Conservation (phyloP, 1,140 invertebrate genomes). For the Papilio aristodemus region DNA sequence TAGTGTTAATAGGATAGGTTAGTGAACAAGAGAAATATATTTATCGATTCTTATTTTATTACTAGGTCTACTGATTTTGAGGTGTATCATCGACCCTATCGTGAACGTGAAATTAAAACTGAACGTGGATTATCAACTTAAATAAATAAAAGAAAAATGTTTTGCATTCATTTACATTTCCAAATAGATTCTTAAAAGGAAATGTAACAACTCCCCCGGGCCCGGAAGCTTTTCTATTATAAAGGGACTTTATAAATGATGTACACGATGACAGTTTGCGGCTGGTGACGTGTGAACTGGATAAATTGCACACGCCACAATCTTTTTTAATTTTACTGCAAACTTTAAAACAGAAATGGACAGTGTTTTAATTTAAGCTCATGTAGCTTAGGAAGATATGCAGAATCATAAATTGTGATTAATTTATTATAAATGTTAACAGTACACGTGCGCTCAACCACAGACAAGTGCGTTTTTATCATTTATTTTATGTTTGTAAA, state of each 20-base stretch:
- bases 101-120: neutral
- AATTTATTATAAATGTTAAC: too few relatives aligned
- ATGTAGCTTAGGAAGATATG: neutral
- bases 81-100: too few relatives aligned
- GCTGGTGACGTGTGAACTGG: slow-evolving; percentile 16
- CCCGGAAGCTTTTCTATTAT: slow-evolving; percentile 25
- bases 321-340: slow-evolving; percentile 17
- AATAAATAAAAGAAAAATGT: slow-evolving; percentile 12
- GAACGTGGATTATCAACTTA: neutral
- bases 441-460: too few relatives aligned
- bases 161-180: slow-evolving; percentile 27
- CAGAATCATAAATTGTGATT: too few relatives aligned
- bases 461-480: too few relatives aligned
- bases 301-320: slow-evolving; percentile 23
- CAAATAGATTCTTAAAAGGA: slow-evolving; percentile 23
- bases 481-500: too few relatives aligned
- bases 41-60: too few relatives aligned
- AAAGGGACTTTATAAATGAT: slow-evolving; percentile 31
- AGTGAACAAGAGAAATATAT: too few relatives aligned
- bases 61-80: too few relatives aligned
- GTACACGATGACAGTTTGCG: slow-evolving; percentile 30
- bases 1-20: too few relatives aligned
- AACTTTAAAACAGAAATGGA: neutral
- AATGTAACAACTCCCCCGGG: slow-evolving; percentile 22
- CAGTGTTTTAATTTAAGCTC: neutral